phyloP scores from a whole-genome alignment of 2,888 invertebrate species.

The Ennomos fuscantarius region DNA sequence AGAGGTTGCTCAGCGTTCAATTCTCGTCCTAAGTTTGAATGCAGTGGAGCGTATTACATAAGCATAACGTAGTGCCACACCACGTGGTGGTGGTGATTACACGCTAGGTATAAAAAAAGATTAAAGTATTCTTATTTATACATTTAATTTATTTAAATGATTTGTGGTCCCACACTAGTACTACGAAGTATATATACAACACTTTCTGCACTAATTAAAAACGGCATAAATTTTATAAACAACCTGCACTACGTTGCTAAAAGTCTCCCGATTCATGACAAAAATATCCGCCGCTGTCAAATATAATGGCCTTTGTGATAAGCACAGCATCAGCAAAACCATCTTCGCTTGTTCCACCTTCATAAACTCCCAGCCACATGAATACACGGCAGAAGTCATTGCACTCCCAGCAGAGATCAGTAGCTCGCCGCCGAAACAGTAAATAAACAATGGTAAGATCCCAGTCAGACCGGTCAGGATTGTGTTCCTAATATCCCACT shows the following conservation, averaged over 20 bases:
- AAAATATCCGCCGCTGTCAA: conserved; percentile 62
- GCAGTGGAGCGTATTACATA: too few species aligned
- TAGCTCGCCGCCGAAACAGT: conserved; percentile 67
- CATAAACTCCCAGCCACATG: conserved; percentile 65
- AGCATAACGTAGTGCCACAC: too few species aligned
- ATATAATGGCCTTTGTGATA: conserved; percentile 54
- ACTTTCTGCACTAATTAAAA: conserved; percentile 51
- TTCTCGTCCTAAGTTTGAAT: too few species aligned
- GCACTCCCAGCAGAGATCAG: conserved; percentile 54
- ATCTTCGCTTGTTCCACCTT: conserved; percentile 51
- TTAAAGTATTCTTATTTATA: too few species aligned
- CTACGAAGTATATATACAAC: background rate
- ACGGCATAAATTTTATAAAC: conserved; percentile 69
- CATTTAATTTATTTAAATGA: too few species aligned
- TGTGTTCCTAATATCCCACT: conserved; percentile 61
- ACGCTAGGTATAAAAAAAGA: too few species aligned
- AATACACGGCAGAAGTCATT: conserved; percentile 55
- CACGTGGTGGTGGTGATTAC: too few species aligned
- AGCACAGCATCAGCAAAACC: conserved; percentile 52
- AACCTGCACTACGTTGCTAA: conserved; percentile 60
- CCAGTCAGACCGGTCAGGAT: conserved; percentile 59
- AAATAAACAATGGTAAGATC: conserved; percentile 60
- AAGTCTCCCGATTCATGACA: conserved; percentile 64
- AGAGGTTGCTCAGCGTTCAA: too few species aligned
- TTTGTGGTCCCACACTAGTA: too few species aligned